phyloP scores from a whole-genome alignment of 2,888 invertebrate genomes.

The Plagiodera versicolora region DNA sequence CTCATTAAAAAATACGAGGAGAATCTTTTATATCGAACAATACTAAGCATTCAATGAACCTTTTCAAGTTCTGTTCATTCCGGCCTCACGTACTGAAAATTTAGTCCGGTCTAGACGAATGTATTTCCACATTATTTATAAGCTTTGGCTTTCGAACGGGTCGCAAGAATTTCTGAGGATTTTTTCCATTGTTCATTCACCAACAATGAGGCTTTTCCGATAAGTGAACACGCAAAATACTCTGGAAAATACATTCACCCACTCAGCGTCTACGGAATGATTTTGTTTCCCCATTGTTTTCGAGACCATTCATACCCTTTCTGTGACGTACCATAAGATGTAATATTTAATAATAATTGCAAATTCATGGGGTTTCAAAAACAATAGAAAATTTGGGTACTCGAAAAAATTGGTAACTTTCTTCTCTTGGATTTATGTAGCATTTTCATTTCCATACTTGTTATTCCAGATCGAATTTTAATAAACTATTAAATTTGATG shows the following conservation, averaged over 20 bases:
- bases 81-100: not conserved
- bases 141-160: not conserved
- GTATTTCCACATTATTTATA: not conserved
- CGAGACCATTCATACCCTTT: not conserved
- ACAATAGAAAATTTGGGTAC: no score
- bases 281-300: slow-evolving; percentile 14
- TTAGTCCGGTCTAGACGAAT: not conserved
- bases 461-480: no score
- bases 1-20: no score
- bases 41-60: no score
- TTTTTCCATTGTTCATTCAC: not conserved
- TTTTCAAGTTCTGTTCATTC: not conserved
- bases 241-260: slow-evolving; percentile 19
- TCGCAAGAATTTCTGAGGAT: not conserved
- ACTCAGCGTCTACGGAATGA: slow-evolving; percentile 15
- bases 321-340: slow-evolving; percentile 15
- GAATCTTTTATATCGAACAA: no score
- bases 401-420: no score
- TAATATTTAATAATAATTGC: not conserved
- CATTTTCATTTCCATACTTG: no score
- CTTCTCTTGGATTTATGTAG: no score
- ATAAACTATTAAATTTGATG: no score
- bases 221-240: slow-evolving; percentile 14
- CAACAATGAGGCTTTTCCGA: slow-evolving; percentile 10
- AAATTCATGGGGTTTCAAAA: no score